Conservation (phyloP, 2,888 invertebrate species). For the Leptopilina myrica region DNA sequence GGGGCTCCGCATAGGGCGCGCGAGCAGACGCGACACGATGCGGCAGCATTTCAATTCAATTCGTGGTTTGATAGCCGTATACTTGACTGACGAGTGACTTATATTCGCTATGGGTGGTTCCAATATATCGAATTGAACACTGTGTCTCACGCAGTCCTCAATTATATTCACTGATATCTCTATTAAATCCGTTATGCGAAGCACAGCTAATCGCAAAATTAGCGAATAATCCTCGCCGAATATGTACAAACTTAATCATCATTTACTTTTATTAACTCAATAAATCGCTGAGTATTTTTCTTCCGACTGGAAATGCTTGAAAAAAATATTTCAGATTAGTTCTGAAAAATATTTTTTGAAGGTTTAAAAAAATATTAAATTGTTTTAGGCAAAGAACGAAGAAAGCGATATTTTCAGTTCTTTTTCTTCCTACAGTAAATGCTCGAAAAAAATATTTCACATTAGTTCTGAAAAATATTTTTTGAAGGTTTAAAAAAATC, state of each 20-base stretch:
- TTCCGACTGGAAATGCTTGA: neutral
- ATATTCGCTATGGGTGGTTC: constrained; percentile 59
- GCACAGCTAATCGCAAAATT: constrained; percentile 62
- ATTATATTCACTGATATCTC: constrained; percentile 67
- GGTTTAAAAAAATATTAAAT: too few relatives aligned
- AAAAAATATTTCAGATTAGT: too few relatives aligned
- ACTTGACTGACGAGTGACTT: constrained; percentile 45
- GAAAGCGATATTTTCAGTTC: too few relatives aligned
- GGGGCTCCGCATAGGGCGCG: constrained; percentile 59
- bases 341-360: too few relatives aligned
- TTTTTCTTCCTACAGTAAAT: neutral
- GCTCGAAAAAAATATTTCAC: too few relatives aligned
- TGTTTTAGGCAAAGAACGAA: too few relatives aligned
- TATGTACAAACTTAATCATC: neutral
- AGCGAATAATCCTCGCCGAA: neutral
- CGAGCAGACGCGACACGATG: constrained; percentile 60
- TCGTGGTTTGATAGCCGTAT: constrained; percentile 71
- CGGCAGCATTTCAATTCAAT: constrained; percentile 68
- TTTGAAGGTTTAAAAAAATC: too few relatives aligned
- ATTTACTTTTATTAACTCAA: neutral
- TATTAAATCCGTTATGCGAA: constrained; percentile 61
- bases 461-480: too few relatives aligned
- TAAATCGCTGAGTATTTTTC: neutral
- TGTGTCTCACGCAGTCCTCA: constrained; percentile 55
- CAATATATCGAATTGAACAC: constrained; percentile 53